phyloP scores from a whole-genome alignment of 2,113 vertebrate genomes.

The Diphyllodes magnificus region DNA sequence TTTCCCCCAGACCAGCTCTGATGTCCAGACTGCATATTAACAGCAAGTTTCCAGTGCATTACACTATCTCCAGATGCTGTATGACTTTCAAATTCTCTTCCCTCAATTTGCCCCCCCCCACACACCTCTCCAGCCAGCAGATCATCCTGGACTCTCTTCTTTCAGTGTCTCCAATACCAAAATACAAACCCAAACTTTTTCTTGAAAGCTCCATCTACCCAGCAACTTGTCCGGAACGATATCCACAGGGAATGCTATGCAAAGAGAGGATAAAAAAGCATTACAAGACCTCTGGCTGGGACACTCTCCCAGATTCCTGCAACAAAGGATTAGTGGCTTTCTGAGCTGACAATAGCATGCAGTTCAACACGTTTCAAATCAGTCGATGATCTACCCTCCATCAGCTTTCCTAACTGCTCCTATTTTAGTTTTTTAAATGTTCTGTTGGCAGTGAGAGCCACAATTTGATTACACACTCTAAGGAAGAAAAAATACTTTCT shows the following conservation, averaged over 20 bases:
- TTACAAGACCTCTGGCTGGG: neutral
- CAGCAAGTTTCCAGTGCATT: neutral
- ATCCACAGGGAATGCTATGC: neutral
- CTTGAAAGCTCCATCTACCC: neutral
- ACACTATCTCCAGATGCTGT: neutral
- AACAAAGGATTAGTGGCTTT: neutral
- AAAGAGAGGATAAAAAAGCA: neutral
- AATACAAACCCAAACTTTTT: neutral
- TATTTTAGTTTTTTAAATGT: neutral
- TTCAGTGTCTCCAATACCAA: neutral
- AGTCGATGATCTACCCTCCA: neutral
- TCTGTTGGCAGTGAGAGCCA: neutral
- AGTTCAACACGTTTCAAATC: neutral
- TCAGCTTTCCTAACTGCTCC: slow-evolving; percentile 8
- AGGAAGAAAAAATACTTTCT: neutral
- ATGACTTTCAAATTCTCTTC: neutral
- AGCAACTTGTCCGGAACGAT: neutral
- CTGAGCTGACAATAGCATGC: neutral
- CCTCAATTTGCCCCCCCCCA: fast-evolving
- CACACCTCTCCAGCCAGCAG: neutral
- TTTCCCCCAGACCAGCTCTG: neutral
- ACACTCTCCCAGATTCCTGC: neutral
- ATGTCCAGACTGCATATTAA: neutral
- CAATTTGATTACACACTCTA: neutral
- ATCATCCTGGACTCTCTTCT: neutral